Evolutionary conservation across 2,797 vertebrate species (phyloP), one percentile per base, ranked within the genome.

Genomic region (Morus bassanus): DNA sequence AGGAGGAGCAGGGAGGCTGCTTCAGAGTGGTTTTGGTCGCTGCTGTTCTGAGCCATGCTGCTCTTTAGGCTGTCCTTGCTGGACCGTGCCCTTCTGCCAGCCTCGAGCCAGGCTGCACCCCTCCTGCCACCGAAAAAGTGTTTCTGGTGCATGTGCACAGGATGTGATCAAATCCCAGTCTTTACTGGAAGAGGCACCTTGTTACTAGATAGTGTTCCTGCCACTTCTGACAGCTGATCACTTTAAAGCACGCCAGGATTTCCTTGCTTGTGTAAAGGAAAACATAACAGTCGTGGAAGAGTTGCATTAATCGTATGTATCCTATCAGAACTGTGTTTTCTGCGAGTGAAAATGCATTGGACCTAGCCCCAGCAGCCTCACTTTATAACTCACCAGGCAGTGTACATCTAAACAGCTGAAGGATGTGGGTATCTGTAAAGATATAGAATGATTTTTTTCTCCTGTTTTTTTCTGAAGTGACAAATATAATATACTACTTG

Each of bases 381-480:
- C 45, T 64, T 54, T 90, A 3, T 31, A 50, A 23, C 57, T 84
- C 31, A 0, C 48, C 13, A 41, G 21, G 39, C 67, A 37, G 23
- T 4, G 24, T 19, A 9, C 13, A 2, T 46, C 30, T 43, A 5
- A 54, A 41, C 45, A 30, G 60, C 46, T 63, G 39, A 41, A 46
- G 31, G 33, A 56, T 41, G n/a, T n/a, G 31, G 46, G 30, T 16
- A 18, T 37, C 59, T 75, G 57, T 46, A 31, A 67, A 87, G 69
- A 59, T 27, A 76, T 0, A 2, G 5, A 22, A 35, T 13, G 5
- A 0, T 8, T 9, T 9, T 4, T 53, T 43, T 30, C 4, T 16
- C 4, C 10, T 45, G 13, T 45, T 11, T 41, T 14, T 0, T 64
- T 48, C 21, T 22, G 0, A n/a, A 30, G 18, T 50, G n/a, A 60